Evolutionary conservation across 92 coral and sea anemone species (phyloP).

Genomic region (Paramuricea clavata): DNA sequence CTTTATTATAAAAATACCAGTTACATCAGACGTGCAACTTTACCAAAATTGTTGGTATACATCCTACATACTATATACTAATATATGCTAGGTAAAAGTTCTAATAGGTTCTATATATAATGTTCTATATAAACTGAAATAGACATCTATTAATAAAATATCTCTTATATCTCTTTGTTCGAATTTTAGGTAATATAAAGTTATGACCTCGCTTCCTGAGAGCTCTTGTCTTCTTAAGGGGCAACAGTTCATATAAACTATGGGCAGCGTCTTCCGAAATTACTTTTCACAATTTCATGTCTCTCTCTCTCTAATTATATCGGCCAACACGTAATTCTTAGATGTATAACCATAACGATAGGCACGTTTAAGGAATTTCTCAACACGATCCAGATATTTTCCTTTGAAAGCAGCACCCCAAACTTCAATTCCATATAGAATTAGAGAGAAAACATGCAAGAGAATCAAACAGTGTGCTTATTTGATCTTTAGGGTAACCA

Average conservation of each 20-base stretch:
- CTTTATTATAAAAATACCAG: neutral
- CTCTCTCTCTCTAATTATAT: constrained; percentile 37
- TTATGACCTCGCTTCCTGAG: constrained; percentile 33
- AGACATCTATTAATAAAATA: constrained; percentile 24
- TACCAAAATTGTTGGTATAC: neutral
- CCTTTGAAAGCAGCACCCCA: constrained; percentile 51
- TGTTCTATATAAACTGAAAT: neutral
- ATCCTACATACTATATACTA: neutral
- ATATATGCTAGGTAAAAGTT: neutral
- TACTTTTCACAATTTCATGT: constrained; percentile 27
- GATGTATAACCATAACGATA: constrained; percentile 47
- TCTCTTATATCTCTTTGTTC: constrained; percentile 37
- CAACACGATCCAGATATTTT: constrained; percentile 55
- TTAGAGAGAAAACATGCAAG: constrained; percentile 29
- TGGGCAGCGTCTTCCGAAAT: constrained; percentile 24
- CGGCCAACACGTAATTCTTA: constrained; percentile 17
- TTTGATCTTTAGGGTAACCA: constrained; percentile 35
- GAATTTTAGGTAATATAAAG: constrained; percentile 20
- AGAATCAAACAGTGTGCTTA: constrained; percentile 14
- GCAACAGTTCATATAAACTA: neutral
- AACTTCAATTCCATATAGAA: constrained; percentile 52
- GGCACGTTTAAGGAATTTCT: constrained; percentile 43
- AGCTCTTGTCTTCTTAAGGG: neutral
- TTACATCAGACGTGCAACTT: neutral
- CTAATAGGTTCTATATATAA: neutral